Evolutionary conservation across 2,888 invertebrate species (phyloP).

Genomic region (Malthinus seriepunctatus): DNA sequence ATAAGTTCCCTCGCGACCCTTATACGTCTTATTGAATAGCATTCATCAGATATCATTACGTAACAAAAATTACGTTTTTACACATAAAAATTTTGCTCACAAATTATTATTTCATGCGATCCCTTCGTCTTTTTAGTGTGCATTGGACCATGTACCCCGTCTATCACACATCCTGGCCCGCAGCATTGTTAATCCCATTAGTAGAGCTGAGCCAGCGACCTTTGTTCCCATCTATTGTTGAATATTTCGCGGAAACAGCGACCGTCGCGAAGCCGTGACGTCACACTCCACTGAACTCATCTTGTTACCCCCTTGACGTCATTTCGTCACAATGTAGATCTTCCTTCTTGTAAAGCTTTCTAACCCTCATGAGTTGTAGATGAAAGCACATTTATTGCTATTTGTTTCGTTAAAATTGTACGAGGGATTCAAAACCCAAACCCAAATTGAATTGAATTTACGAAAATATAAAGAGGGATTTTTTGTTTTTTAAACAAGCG

Average conservation of each 20-base stretch:
- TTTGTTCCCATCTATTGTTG: conserved; percentile 49
- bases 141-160: conserved; percentile 31
- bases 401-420: background rate
- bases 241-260: conserved; percentile 49
- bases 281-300: conserved; percentile 59
- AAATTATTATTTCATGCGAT: conserved; percentile 4
- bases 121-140: conserved; percentile 10
- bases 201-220: conserved; percentile 46
- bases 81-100: background rate
- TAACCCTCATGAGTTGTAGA: conserved; percentile 18
- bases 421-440: too few species aligned
- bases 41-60: conserved; percentile 39
- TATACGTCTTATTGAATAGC: conserved; percentile 37
- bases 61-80: conserved; percentile 1
- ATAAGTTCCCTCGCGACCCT: conserved; percentile 33
- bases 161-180: conserved; percentile 50
- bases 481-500: too few species aligned
- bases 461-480: too few species aligned
- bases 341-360: conserved; percentile 19
- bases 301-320: conserved; percentile 40
- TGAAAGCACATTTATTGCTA: conserved; percentile 2
- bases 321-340: conserved; percentile 33
- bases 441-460: too few species aligned
- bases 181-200: conserved; percentile 52
- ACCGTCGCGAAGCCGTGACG: conserved; percentile 54